Percentiles rank a stretch among this genome's conserved stretches.
These are phyloP conservation scores for Mallotus villosus DNA, from an alignment of 2,797 vertebrate genomes.

Conservation along the genomic window DNA sequence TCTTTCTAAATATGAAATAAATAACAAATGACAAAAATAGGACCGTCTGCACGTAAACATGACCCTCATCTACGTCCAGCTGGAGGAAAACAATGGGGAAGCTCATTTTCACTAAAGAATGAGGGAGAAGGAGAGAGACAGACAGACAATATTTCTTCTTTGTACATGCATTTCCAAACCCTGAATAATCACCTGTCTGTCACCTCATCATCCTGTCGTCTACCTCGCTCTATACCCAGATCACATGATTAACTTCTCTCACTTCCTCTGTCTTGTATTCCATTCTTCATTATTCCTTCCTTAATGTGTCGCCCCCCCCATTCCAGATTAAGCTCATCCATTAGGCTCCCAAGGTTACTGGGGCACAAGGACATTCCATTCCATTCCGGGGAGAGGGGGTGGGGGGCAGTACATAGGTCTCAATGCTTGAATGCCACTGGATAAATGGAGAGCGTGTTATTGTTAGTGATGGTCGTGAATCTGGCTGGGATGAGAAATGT, in stretches of 20 bases:
- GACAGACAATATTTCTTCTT: not conserved
- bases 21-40: not conserved
- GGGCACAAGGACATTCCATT: constrained; percentile 60
- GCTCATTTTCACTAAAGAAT: not conserved
- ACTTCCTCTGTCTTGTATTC: constrained; percentile 62
- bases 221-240: constrained; percentile 22
- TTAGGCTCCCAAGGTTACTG: constrained; percentile 71
- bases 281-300: constrained; percentile 45
- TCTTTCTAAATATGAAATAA: constrained; percentile 4
- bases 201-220: not conserved
- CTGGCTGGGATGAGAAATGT: constrained; percentile 57
- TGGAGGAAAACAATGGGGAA: constrained; percentile 18
- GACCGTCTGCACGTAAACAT: not conserved
- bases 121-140: constrained; percentile 16
- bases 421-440: constrained; percentile 56
- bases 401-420: not conserved
- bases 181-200: constrained; percentile 51
- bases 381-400: constrained; percentile 44
- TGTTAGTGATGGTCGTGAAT: constrained; percentile 56
- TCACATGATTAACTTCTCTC: constrained; percentile 56
- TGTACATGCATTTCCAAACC: constrained; percentile 42
- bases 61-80: constrained; percentile 10
- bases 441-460: constrained; percentile 65
- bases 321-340: constrained; percentile 56
- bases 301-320: constrained; percentile 29